These are phyloP conservation scores for Temnothorax ravouxi DNA, from an alignment of 2,888 invertebrate species.

Conservation along the genomic window DNA sequence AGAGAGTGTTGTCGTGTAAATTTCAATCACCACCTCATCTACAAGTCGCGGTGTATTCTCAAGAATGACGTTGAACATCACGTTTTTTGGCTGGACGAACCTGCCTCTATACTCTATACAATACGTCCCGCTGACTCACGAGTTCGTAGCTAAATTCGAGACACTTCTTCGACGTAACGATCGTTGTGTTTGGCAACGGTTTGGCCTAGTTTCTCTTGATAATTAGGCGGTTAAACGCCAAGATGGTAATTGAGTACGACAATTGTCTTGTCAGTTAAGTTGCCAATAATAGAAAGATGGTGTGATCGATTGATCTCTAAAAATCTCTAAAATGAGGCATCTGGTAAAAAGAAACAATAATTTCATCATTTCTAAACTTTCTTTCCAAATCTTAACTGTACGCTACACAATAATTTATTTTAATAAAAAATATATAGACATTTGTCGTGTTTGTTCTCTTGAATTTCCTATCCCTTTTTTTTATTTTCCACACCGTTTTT, in stretches of 20 bases:
- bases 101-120: background rate
- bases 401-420: background rate
- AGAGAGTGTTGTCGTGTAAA: background rate
- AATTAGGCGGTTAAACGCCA: conserved; percentile 11
- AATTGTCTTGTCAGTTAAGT: background rate
- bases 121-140: conserved; percentile 17
- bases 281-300: background rate
- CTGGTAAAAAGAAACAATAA: background rate
- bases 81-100: conserved; percentile 7
- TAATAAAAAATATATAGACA: background rate
- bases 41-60: background rate
- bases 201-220: background rate
- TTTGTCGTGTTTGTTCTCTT: background rate
- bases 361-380: background rate
- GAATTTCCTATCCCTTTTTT: too few species aligned
- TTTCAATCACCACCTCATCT: conserved; percentile 31
- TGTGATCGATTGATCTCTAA: background rate
- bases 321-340: background rate
- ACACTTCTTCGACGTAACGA: background rate
- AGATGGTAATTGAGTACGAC: conserved; percentile 1
- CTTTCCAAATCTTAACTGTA: background rate
- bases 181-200: background rate
- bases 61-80: background rate
- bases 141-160: background rate
- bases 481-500: background rate